Conservation (phyloP, 2,113 vertebrate genomes). For the Dermatemys mawii region DNA sequence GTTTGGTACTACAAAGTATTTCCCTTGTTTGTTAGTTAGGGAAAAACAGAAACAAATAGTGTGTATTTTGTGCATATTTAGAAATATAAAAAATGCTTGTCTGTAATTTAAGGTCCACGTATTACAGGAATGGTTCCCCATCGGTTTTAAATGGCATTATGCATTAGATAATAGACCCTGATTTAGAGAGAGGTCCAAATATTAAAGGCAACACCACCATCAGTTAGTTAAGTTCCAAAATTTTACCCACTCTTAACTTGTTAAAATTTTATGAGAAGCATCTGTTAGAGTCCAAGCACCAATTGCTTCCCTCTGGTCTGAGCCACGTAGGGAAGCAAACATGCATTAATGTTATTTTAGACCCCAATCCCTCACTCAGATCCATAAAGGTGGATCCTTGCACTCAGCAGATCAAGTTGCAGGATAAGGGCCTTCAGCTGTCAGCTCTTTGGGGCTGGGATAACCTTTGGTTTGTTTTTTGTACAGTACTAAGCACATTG, state of each 20-base stretch:
- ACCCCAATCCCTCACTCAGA: background rate
- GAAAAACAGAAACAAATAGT: slow-evolving; percentile 42
- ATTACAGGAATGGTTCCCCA: background rate
- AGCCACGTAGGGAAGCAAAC: slow-evolving; percentile 18
- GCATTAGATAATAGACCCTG: background rate
- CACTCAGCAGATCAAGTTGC: background rate
- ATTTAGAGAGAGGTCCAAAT: slow-evolving; percentile 5
- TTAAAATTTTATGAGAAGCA: background rate
- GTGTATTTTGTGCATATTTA: slow-evolving; percentile 42
- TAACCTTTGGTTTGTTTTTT: background rate
- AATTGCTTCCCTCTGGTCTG: slow-evolving; percentile 63
- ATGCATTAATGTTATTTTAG: background rate
- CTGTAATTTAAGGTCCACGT: background rate
- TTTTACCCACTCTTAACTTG: background rate
- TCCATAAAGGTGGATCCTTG: slow-evolving; percentile 39
- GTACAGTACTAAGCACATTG: background rate
- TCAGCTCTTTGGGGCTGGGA: background rate
- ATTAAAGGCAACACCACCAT: slow-evolving; percentile 18
- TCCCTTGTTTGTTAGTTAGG: slow-evolving; percentile 53
- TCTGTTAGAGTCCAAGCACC: slow-evolving; percentile 60
- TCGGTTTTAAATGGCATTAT: slow-evolving; percentile 28
- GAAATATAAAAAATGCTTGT: background rate
- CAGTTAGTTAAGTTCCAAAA: slow-evolving; percentile 19
- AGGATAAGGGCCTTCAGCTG: background rate
- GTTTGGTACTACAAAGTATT: slow-evolving; percentile 53